A percentile compares a stretch with the other conserved stretches of the same genome.
Evolutionary conservation across 2,888 invertebrate genomes (phyloP).

Genomic region (Limenitis camilla): DNA sequence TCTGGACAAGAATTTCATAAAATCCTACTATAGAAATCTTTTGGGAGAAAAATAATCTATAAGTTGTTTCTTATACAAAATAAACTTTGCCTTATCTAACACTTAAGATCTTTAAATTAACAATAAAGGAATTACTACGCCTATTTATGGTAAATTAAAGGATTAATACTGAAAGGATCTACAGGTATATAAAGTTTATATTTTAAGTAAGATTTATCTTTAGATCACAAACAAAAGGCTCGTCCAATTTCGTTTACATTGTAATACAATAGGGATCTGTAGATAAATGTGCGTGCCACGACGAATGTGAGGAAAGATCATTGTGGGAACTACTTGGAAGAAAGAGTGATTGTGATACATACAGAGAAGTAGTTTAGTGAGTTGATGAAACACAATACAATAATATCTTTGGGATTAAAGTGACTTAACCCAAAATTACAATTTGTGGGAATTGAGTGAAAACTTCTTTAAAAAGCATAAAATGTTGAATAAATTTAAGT

Average conservation of each 20-base stretch:
- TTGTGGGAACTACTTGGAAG: constrained; percentile 65
- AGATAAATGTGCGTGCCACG: constrained; percentile 58
- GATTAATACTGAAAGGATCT: not conserved
- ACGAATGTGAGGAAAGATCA: constrained; percentile 66
- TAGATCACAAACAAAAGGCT: constrained; percentile 5
- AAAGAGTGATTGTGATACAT: constrained; percentile 42
- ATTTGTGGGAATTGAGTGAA: too few species aligned
- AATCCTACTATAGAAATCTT: too few species aligned
- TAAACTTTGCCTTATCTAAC: too few species aligned
- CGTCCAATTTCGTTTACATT: constrained; percentile 9
- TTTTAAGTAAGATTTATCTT: constrained; percentile 8
- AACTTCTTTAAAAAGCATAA: too few species aligned
- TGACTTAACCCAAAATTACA: too few species aligned
- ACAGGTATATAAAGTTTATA: not conserved
- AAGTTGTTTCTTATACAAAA: too few species aligned
- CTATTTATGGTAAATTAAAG: not conserved
- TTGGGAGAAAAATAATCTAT: too few species aligned
- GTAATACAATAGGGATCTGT: constrained; percentile 11
- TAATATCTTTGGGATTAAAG: too few species aligned
- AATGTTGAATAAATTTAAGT: too few species aligned
- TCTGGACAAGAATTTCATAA: too few species aligned
- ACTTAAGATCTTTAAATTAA: too few species aligned
- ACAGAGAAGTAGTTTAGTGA: constrained; percentile 18
- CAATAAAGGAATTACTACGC: not conserved
- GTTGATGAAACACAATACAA: not conserved